Evolutionary conservation across 2,797 vertebrate species (phyloP), one percentile per base, ranked within the genome.

Genomic region (Takifugu rubripes): DNA sequence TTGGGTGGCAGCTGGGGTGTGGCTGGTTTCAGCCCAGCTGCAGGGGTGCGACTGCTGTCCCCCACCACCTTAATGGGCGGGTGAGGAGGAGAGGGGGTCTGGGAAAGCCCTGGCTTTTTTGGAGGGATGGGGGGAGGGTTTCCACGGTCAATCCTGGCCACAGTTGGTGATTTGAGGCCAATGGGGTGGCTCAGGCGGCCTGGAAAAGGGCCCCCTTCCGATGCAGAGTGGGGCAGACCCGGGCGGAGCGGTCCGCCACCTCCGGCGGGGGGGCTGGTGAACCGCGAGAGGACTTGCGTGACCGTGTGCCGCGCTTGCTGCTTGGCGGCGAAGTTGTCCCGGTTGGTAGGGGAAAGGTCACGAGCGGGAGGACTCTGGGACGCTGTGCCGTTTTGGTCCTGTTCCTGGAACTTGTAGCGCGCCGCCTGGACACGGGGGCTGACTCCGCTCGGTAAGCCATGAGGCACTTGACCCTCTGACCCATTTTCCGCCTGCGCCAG

Each of bases 121-220:
- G 97, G 97, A 78, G 97, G 97, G 84, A 99, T 98, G 12, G 97
- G 97, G 46, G 97, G 97, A 74, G 97, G 97, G 78, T 97, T 98
- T 79, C 97, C 96, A 84, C 97, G 89, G 89, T 98, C 96, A 64
- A 98, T 95, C 82, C 96, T 88, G 60, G 94, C 90, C 66, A 89
- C 92, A 0, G 91, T 91, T 1, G 96, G 94, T 33, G 95, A 94
- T 89, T 99, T 99, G 83, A 96, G 73, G 78, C 91, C 90, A 25
- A 91, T 91, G 26, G 91, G 89, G 59, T 93, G 91, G 74, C 87
- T 79, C 54, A 92, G 80, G 46, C 86, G 92, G 70, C 93, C 90
- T 56, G 94, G 85, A 0, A 94, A 93, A 0, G 95, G 89, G 58
- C 94, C 87, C 36, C 93, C 93, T 69, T 74, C 90, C 1, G 97